Evolutionary conservation across 2,888 invertebrate genomes (phyloP), one percentile per base, ranked within the genome.

Genomic region (Opisthograptis luteolata): DNA sequence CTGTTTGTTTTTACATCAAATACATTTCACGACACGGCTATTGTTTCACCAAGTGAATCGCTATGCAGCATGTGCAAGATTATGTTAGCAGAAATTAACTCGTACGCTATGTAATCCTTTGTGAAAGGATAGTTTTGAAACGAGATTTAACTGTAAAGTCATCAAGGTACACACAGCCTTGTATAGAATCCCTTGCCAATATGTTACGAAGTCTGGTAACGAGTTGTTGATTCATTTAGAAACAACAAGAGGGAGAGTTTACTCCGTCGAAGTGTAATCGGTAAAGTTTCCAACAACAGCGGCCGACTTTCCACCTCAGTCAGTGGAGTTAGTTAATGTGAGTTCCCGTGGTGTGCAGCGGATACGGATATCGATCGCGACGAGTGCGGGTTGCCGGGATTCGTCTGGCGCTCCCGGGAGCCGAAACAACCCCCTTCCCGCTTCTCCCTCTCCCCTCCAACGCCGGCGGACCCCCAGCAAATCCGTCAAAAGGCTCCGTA

Each of bases 361-460:
- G 80, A 76, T 88, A 89, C 79, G 79, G 81, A 73, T 88, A 90
- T 89, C 87, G 89, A 89, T 88, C 87, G 84, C 72, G 81, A 76
- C 84, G 76, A 82, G 79, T 78, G 79, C 82, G 80, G 86, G 79
- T 79, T 78, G 81, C 81, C 84, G 81, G 84, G 86, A 82, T 82
- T 82, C 84, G 89, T 88, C 88, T 87, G 85, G 84, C 79, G 65
- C 77, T 75, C 79, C 76, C 77, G 77, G 74, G 78, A 73, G 70
- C 79, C 73, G 73, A 73, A 71, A 40, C 27, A 37, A 62, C 69
- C 77, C 78, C 76, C 63, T 60, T n/a, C n/a, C 54, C 62, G 17
- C 20, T 20, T 1, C 20, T 7, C 64, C 66, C 63, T 40, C 58
- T 53, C 39, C 60, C 40, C 27, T 39, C 41, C n/a, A n/a, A n/a